These are phyloP conservation scores for Aplochiton taeniatus DNA, from an alignment of 2,797 vertebrate species.

Conservation along the genomic window DNA sequence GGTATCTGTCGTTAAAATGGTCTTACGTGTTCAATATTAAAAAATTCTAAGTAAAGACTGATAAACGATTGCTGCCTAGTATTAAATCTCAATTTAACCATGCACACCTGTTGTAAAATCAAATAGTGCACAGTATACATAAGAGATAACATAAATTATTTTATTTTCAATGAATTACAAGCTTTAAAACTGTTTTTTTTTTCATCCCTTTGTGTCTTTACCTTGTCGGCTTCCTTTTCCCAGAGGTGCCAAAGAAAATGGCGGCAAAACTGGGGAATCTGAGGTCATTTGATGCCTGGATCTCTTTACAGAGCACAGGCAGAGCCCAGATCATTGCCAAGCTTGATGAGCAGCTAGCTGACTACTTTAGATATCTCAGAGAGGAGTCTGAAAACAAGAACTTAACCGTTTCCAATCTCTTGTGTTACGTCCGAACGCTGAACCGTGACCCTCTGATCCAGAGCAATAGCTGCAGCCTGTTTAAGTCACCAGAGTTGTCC, in stretches of 20 bases:
- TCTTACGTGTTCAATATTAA: too few relatives aligned
- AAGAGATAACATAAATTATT: too few relatives aligned
- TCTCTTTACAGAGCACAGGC: background rate
- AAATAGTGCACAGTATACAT: background rate
- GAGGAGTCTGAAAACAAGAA: background rate
- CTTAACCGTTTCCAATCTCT: background rate
- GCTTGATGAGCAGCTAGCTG: background rate
- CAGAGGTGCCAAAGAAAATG: background rate
- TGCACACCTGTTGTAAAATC: too few relatives aligned
- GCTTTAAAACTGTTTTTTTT: too few relatives aligned
- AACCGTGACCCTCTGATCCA: constrained; percentile 2
- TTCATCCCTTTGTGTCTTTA: background rate
- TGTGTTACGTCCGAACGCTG: background rate
- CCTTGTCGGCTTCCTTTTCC: background rate
- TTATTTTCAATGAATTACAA: too few relatives aligned
- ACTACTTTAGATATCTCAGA: constrained; percentile 1
- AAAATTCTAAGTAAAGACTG: background rate
- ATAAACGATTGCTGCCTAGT: background rate
- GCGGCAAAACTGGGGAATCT: constrained; percentile 1
- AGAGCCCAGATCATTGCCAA: background rate
- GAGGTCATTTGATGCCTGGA: background rate
- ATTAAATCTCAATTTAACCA: background rate
- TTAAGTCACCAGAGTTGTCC: constrained; percentile 1
- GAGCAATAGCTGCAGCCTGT: background rate
- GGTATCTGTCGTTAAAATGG: background rate